These are phyloP conservation scores for Enteromius treurensis DNA, from an alignment of 2,797 vertebrate genomes.

Conservation along the genomic window DNA sequence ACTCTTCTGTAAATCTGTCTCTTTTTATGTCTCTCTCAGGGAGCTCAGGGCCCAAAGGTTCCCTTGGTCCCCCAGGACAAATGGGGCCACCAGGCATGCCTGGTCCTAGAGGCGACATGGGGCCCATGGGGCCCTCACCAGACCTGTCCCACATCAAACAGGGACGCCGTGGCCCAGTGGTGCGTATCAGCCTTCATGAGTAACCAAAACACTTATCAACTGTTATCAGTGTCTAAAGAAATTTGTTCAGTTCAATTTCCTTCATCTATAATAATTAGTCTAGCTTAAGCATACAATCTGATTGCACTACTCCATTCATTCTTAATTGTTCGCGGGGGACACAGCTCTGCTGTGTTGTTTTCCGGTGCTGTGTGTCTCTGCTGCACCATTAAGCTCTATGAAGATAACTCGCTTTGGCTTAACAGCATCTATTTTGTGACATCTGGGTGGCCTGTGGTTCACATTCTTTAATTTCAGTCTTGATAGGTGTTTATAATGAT, in stretches of 20 bases:
- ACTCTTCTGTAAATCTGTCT: neutral
- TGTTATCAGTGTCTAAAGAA: neutral
- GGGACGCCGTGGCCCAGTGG: slow-evolving; percentile 91
- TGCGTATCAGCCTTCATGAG: slow-evolving; percentile 69
- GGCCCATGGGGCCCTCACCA: slow-evolving; percentile 91
- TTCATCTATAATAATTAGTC: slow-evolving; percentile 5
- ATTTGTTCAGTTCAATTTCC: slow-evolving; percentile 3
- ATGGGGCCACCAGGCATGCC: slow-evolving; percentile 85
- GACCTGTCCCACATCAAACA: slow-evolving; percentile 93
- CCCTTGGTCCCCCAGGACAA: slow-evolving; percentile 81
- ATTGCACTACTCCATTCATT: slow-evolving; percentile 5
- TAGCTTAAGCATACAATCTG: slow-evolving; percentile 2
- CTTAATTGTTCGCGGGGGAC: neutral
- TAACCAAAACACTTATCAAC: neutral
- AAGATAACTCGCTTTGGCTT: slow-evolving; percentile 9
- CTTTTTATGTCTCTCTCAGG: slow-evolving; percentile 75
- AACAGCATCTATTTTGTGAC: neutral
- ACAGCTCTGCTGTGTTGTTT: neutral
- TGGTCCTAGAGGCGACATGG: slow-evolving; percentile 93
- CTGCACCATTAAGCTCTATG: slow-evolving; percentile 2
- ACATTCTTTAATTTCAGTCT: neutral
- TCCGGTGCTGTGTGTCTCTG: neutral
- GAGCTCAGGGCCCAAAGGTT: slow-evolving; percentile 86
- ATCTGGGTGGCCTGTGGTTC: neutral
- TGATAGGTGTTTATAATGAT: neutral